A percentile compares a stretch with the other conserved stretches of the same genome.
These are phyloP conservation scores for Hippasteria phrygiana DNA, from an alignment of 53 echinoderm and acorn worm species.

Conservation along the genomic window DNA sequence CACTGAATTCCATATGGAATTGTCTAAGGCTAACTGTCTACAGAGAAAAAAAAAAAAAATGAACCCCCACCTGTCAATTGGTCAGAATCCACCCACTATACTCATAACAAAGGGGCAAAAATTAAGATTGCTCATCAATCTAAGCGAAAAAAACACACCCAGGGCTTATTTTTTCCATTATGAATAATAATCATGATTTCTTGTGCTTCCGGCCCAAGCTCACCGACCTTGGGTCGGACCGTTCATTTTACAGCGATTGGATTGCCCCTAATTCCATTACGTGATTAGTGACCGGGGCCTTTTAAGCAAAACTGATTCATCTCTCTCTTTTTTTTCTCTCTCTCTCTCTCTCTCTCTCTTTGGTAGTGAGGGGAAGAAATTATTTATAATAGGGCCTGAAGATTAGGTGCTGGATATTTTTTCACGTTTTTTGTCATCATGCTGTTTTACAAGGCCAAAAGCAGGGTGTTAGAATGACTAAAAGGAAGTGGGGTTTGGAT, in stretches of 20 bases:
- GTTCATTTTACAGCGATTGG: conserved; percentile 37
- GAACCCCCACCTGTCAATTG: background rate
- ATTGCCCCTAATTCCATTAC: conserved; percentile 59
- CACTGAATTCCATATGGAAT: no score
- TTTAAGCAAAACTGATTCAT: conserved; percentile 47
- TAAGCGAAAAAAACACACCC: background rate
- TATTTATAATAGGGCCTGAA: conserved; percentile 15
- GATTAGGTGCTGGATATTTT: background rate
- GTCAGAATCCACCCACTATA: conserved; percentile 17
- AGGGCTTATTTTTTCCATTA: conserved; percentile 3
- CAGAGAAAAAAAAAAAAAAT: background rate
- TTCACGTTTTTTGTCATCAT: background rate
- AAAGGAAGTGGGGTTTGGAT: background rate
- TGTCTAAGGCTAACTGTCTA: background rate
- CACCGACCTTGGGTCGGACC: conserved; percentile 28
- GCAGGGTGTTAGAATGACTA: background rate
- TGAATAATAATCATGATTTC: conserved; percentile 22
- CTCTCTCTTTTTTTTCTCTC: conserved; percentile 6
- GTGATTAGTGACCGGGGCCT: conserved; percentile 50
- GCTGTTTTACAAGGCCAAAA: conserved; percentile 13
- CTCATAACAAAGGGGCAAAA: conserved; percentile 14
- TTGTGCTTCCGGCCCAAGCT: background rate
- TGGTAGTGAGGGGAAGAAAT: background rate
- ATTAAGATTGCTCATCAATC: background rate
- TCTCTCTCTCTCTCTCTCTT: background rate